A percentile compares a stretch with the other conserved stretches of the same genome.
These are phyloP conservation scores for Diadophis punctatus DNA, from an alignment of 2,113 vertebrate species.

Conservation along the genomic window DNA sequence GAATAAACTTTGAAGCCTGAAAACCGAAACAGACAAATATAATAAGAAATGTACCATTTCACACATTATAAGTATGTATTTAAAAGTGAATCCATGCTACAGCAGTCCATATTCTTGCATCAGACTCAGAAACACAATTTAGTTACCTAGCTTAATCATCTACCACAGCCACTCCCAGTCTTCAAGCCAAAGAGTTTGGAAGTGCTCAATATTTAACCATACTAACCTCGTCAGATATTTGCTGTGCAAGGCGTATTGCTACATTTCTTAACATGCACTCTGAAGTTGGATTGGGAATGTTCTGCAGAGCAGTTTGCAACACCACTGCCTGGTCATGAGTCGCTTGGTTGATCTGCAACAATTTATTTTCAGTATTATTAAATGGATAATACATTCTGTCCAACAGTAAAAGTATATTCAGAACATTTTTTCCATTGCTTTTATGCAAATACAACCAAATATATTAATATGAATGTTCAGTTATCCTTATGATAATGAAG, in stretches of 20 bases:
- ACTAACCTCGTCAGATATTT: conserved; percentile 97
- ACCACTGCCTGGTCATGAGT: conserved; percentile 98
- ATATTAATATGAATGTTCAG: background rate
- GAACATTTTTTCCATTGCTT: background rate
- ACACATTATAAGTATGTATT: background rate
- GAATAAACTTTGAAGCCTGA: conserved; percentile 96
- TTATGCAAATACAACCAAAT: background rate
- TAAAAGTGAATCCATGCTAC: background rate
- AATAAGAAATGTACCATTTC: background rate
- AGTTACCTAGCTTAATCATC: background rate
- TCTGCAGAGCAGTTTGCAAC: conserved; percentile 95
- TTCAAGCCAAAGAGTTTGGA: background rate
- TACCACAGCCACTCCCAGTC: background rate
- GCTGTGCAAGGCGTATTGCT: conserved; percentile 96
- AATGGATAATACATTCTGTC: background rate
- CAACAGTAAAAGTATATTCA: background rate
- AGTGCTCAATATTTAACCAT: conserved; percentile 5
- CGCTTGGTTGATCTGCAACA: conserved; percentile 88
- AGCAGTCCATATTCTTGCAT: background rate
- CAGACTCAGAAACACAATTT: background rate
- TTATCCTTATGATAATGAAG: background rate
- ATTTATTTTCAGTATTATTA: conserved; percentile 49
- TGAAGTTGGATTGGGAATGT: conserved; percentile 97
- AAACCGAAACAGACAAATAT: conserved; percentile 62
- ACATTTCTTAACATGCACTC: conserved; percentile 99